A percentile compares a stretch with the other conserved stretches of the same genome.
Conservation (phyloP, 2,113 vertebrate species). For the Brachypodius melanocephalos region DNA sequence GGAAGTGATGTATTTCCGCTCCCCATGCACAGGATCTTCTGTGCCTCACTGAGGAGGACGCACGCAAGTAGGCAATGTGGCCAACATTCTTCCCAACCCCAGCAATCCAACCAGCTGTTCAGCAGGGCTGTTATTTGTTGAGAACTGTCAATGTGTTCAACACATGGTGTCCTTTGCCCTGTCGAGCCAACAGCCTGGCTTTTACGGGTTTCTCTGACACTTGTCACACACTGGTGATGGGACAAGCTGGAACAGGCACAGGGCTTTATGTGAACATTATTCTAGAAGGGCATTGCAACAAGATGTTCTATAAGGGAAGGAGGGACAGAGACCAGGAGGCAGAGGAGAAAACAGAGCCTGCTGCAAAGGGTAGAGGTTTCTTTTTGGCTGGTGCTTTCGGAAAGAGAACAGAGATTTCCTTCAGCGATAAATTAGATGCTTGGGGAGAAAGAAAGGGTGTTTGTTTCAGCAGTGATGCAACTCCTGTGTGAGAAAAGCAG, state of each 20-base stretch:
- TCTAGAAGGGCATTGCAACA: neutral
- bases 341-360: neutral
- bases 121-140: slow-evolving; percentile 40
- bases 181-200: neutral
- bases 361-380: slow-evolving; percentile 20
- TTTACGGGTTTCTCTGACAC: slow-evolving; percentile 17
- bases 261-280: neutral
- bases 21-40: neutral
- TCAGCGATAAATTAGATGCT: slow-evolving; percentile 20
- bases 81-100: slow-evolving; percentile 49
- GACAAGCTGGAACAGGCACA: neutral
- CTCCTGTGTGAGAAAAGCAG: neutral
- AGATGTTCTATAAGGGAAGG: neutral
- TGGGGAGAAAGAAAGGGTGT: slow-evolving; percentile 25
- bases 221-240: slow-evolving; percentile 13
- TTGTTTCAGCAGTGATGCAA: slow-evolving; percentile 34
- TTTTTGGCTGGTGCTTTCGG: slow-evolving; percentile 28
- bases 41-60: slow-evolving; percentile 15
- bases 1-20: slow-evolving; percentile 43
- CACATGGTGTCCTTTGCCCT: slow-evolving; percentile 44
- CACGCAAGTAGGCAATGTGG: slow-evolving; percentile 39
- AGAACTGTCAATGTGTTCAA: slow-evolving; percentile 45
- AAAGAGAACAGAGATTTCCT: slow-evolving; percentile 35
- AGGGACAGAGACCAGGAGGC: neutral
- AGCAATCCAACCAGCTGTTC: slow-evolving; percentile 36